A percentile compares a stretch with the other conserved stretches of the same genome.
phyloP scores from a whole-genome alignment of 2,888 invertebrate species.

The Ophion ventricosus region DNA sequence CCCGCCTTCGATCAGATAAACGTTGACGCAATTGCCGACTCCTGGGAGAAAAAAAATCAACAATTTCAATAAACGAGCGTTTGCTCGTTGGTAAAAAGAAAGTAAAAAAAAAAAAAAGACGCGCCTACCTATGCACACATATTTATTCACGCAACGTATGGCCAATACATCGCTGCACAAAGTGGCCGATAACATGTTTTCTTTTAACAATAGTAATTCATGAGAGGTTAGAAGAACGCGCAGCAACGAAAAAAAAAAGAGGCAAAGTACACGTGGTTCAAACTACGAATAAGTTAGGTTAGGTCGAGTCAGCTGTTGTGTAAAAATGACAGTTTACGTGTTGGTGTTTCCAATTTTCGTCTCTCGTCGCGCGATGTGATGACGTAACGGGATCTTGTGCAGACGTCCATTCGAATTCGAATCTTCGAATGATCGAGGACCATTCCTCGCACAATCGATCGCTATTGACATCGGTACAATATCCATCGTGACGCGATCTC shows the following conservation, averaged over 20 bases:
- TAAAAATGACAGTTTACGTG: slow-evolving; percentile 28
- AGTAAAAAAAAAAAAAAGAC: slow-evolving; percentile 13
- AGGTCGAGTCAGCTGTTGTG: slow-evolving; percentile 47
- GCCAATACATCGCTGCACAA: slow-evolving; percentile 77
- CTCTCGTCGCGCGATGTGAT: background rate
- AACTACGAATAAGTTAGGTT: slow-evolving; percentile 45
- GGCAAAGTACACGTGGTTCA: slow-evolving; percentile 15
- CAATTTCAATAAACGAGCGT: slow-evolving; percentile 1
- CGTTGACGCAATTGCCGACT: slow-evolving; percentile 73
- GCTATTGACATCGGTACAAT: background rate
- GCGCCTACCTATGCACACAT: slow-evolving; percentile 77
- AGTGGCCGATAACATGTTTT: slow-evolving; percentile 58
- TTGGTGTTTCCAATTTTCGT: slow-evolving; percentile 3
- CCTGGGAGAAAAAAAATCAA: slow-evolving; percentile 70
- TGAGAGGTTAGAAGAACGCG: slow-evolving; percentile 1
- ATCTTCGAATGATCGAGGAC: background rate
- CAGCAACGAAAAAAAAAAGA: background rate
- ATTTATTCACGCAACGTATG: slow-evolving; percentile 72
- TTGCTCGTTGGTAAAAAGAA: background rate
- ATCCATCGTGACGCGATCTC: background rate
- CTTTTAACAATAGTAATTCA: background rate
- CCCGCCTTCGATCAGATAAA: slow-evolving; percentile 64
- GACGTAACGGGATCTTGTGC: background rate
- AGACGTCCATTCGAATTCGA: background rate
- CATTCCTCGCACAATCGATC: background rate